Evolutionary conservation across 1,140 invertebrate species (phyloP), one percentile per base, ranked within the genome.

Genomic region (Planococcus citri): DNA sequence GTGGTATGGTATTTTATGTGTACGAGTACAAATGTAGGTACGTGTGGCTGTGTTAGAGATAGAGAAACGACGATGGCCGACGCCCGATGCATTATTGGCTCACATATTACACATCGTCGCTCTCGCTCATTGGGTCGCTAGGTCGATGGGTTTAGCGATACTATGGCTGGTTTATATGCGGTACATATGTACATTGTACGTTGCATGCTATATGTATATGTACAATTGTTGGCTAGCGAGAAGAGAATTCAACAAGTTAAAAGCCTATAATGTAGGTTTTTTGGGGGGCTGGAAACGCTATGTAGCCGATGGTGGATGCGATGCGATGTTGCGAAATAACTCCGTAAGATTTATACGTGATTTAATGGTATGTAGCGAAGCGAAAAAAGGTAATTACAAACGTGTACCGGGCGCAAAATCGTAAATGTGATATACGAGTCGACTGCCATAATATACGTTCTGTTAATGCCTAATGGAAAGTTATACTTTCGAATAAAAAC

Each of bases 321-420:
- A 20, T 9, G 41, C 29, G 29, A 20, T n/a, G 10, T 9, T 6
- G 2, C 41, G 41, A 51, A 51, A 51, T 17, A 51, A 51, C 41
- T 51, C 41, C 17, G 17, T 51, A 20, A 51, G 41, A 51, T 51
- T 51, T 51, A 51, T 51, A 51, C 41, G 41, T 51, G 41, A 51
- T 51, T 51, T 51, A 51, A 51, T 51, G 41, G 41, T 51, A 51
- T 51, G 41, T 51, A 51, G 41, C 41, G 41, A 51, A 51, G 41
- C 41, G 41, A 51, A 51, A 51, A 51, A 51, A 51, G 41, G 41
- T 51, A 20, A 51, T 51, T 51, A 51, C 41, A 51, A 51, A 51
- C 41, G 41, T 51, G 41, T 51, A 51, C 41, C n/a, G 41, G 41
- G 41, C 41, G 41, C 29, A n/a, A 51, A 51, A 51, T 51, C 41